Evolutionary conservation across 92 coral and sea anemone genomes (phyloP).

Genomic region (Virgularia gustaviana): DNA sequence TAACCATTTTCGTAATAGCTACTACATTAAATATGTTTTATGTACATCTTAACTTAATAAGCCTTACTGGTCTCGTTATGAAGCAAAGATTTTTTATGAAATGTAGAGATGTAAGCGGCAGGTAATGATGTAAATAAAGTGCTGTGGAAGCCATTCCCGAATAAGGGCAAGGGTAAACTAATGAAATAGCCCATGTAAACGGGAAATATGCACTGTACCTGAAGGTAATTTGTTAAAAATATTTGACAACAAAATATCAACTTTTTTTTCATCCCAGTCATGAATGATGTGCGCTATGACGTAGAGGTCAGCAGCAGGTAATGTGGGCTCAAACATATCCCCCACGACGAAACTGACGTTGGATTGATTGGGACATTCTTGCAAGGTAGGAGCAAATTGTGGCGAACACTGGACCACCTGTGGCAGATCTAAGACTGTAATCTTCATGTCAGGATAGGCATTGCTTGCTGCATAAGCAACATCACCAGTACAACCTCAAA

Average conservation of each 20-base stretch:
- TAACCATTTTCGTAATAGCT: no score
- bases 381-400: conserved; percentile 55
- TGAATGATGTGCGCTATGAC: conserved; percentile 53
- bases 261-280: conserved; percentile 63
- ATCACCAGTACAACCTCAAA: conserved; percentile 62
- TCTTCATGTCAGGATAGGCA: conserved; percentile 71
- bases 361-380: no score
- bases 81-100: no score
- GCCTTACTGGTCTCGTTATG: no score
- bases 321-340: conserved; percentile 58
- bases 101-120: no score
- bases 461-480: conserved; percentile 64
- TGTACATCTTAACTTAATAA: no score
- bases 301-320: conserved; percentile 72
- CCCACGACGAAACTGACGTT: conserved; percentile 63
- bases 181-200: background rate
- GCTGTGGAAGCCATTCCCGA: no score
- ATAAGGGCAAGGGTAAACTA: no score
- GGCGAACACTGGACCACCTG: no score
- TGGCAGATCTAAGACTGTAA: conserved; percentile 68
- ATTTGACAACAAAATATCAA: conserved; percentile 50
- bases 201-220: conserved; percentile 35
- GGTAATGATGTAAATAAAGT: no score
- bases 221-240: conserved; percentile 58
- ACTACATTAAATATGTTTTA: no score